Base-by-base conservation (phyloP, 2,888 invertebrate genomes). In the Helleia helle region DNA sequence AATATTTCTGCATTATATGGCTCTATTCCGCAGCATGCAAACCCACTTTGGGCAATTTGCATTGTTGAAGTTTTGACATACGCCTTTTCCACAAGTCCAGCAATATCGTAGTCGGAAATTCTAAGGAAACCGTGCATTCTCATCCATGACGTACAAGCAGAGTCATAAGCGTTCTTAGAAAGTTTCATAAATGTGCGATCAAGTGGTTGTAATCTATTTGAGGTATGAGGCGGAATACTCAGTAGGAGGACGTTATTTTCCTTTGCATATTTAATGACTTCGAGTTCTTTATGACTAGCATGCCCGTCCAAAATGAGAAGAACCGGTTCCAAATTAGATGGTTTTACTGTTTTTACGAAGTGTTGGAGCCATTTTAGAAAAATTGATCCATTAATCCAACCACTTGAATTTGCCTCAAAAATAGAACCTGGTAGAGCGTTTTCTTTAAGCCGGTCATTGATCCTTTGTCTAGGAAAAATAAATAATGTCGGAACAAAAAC, bases 131-230 rank as follows among this genome's bases (percentile, higher is more conserved):
- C n/a, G n/a, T n/a, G n/a, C n/a, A n/a, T n/a, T n/a, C n/a, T n/a
- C n/a, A n/a, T n/a, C n/a, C n/a, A n/a, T n/a, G n/a, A n/a, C n/a
- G n/a, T n/a, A n/a, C n/a, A n/a, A n/a, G n/a, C n/a, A 50, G 44
- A 25, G 30, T 37, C 42, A 25, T 47, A 44, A 12, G 42, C 44
- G 26, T 37, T 29, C 42, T 48, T 45, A 34, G 48, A 45, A 27
- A 47, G 44, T 11, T 45, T 45, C 44, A 44, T 44, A 18, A 44
- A 44, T 11, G 40, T 38, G n/a, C 44, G 14, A 17, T 44, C 40
- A 5, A 48, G 38, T 2, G 45, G 48, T 14, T 45, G 48, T 8
- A 45, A 30, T 15, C 39, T 48, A 24, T 48, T 43, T 7, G 48
- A 39, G 7, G 43, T 45, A 39, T 46, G 46, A 28, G 49, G 42